phyloP scores from a whole-genome alignment of 2,888 invertebrate species.

The Ichneumoninae sp. region DNA sequence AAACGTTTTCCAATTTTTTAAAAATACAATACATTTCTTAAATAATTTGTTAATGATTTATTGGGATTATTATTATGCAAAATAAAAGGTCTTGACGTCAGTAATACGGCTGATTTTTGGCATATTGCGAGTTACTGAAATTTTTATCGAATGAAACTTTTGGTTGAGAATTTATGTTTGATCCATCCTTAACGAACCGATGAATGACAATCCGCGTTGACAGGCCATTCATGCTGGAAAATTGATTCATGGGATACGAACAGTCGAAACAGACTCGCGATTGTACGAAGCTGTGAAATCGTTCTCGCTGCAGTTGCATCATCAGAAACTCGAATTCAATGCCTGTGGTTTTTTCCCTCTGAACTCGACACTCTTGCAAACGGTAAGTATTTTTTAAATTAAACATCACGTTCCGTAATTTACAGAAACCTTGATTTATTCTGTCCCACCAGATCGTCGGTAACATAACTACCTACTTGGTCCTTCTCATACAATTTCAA shows the following conservation, averaged over 20 bases:
- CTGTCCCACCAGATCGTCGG: constrained; percentile 68
- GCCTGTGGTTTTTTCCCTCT: constrained; percentile 76
- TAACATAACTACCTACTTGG: constrained; percentile 71
- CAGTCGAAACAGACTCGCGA: constrained; percentile 31
- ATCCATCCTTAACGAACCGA: background rate
- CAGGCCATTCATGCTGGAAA: constrained; percentile 46
- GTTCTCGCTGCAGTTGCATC: constrained; percentile 76
- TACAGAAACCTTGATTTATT: constrained; percentile 33
- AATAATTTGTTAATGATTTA: too few species aligned
- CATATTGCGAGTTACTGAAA: too few species aligned
- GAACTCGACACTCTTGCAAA: constrained; percentile 75
- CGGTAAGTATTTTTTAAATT: constrained; percentile 66
- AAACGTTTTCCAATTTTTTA: too few species aligned
- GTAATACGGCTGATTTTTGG: too few species aligned
- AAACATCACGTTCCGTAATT: background rate
- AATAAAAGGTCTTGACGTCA: too few species aligned
- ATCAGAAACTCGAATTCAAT: constrained; percentile 74
- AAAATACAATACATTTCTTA: too few species aligned
- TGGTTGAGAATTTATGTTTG: too few species aligned
- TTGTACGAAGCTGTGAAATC: constrained; percentile 63
- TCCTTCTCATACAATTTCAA: constrained; percentile 75
- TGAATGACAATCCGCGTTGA: background rate
- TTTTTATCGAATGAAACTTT: too few species aligned
- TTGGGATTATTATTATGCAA: too few species aligned
- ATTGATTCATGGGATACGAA: constrained; percentile 56